Evolutionary conservation across 2,888 invertebrate genomes (phyloP), one percentile per base, ranked within the genome.

Genomic region (Octodonta nipae): DNA sequence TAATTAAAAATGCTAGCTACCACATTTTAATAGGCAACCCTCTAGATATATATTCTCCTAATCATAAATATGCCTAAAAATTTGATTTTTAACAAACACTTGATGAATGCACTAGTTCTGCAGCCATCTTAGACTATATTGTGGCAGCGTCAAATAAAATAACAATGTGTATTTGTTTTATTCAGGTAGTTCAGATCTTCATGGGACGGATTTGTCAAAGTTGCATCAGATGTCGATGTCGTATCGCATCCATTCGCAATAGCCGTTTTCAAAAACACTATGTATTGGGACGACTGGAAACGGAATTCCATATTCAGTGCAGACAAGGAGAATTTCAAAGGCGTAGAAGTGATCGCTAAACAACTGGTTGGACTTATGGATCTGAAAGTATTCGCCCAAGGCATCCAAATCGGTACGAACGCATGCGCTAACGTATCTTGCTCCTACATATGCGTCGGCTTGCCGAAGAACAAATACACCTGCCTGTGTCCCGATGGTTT

Each of bases 271-370:
- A 89, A 89, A 59, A 79, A 83, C 49, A 71, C 72, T 45, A 74
- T 91, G 70, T 88, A 81, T 51, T 89, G 88, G 88, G 83, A 88
- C 50, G 89, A 89, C 55, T 87, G 85, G 86, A 79, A 78, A 46
- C 73, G 74, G 29, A 77, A 79, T 36, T 73, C 78, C 14, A 78
- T 88, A 33, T 83, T 82, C 51, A 70, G 75, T 4, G 80, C 83
- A 0, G 82, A 86, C 48, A 88, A 87, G 55, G 77, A 81, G 28
- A 82, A 82, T 0, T 62, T 66, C 37, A 45, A 41, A 16, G 52
- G 52, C 5, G 47, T 52, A 5, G 73, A 37, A 65, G 45, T 54
- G 3, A 35, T 61, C 2, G 44, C 55, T 8, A 52, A 72, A 32
- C 71, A 78, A 12, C 64, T 81, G 30, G 63, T 70, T 1, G 78